Evolutionary conservation across 2,113 vertebrate genomes (phyloP), one percentile per base, ranked within the genome.

Genomic region (Anhinga rufa): DNA sequence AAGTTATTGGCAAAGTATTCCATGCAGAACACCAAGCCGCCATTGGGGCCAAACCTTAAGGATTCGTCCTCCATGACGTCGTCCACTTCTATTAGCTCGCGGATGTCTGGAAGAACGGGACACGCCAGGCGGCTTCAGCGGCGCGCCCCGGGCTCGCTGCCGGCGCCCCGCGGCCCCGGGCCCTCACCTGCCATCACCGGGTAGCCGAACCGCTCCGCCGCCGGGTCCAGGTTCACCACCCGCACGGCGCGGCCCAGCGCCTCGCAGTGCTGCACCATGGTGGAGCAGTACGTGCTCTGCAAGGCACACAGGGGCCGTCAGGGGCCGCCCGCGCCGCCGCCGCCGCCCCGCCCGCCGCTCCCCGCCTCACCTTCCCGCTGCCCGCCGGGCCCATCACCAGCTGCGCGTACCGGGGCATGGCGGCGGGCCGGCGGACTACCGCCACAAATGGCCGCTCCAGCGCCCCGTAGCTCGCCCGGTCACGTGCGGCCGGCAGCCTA

Each of bases 21-120:
- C 99, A 99, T 99, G 97, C 99, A 99, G 92, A 99, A 99, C 36
- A 99, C 99, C 80, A 99, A 88, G 24, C 99, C 99, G 44, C 99
- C 99, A 3, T 99, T 99, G 34, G 99, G 99, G 10, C 99, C 99
- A 8, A 99, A 99, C 76, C 98, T 90, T 57, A 99, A 86, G 42
- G 99, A 98, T 9, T 97, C 97, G 4, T 99, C 99, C 86, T 99
- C 99, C 99, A 99, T 99, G 49, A 99, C 99, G 7, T 99, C 99
- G 7, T 99, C 99, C 69, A 99, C 99, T 94, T 99, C 99, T 14
- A 99, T 99, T 58, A 99, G 97, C 96, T 99, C 99, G 2, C 99
- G 98, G 93, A 99, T 99, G 91, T 99, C 99, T 99, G 95, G 4
- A 64, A 87, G 13, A 60, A 62, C 38, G n/a, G 61, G 18, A n/a